These are phyloP conservation scores for Grantiella picta DNA, from an alignment of 2,113 vertebrate genomes.

Conservation along the genomic window DNA sequence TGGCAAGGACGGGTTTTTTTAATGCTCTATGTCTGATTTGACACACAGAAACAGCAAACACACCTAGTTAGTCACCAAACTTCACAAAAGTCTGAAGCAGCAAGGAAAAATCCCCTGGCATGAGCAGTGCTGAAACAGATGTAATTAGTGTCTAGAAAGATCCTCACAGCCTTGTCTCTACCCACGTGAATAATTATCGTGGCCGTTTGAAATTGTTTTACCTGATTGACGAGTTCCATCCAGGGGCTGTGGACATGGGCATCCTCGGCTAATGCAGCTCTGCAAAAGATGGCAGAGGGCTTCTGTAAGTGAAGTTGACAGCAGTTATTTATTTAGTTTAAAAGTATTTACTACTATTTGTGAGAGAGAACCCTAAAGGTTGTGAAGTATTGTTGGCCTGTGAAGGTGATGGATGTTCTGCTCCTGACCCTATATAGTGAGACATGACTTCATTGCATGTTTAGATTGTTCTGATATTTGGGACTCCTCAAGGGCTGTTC, in stretches of 20 bases:
- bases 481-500: conserved; percentile 82
- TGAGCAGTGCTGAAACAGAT: background rate
- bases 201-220: conserved; percentile 29
- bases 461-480: conserved; percentile 86
- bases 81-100: conserved; percentile 20
- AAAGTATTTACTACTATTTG: conserved; percentile 84
- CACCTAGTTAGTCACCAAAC: background rate
- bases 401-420: conserved; percentile 81
- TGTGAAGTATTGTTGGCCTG: conserved; percentile 78
- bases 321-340: conserved; percentile 81
- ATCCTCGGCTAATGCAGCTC: conserved; percentile 51
- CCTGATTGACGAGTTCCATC: conserved; percentile 8
- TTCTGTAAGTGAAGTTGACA: conserved; percentile 78
- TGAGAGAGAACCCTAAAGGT: conserved; percentile 78
- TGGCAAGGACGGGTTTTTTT: background rate
- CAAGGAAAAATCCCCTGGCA: conserved; percentile 24
- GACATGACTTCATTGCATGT: conserved; percentile 87
- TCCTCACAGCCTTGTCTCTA: background rate
- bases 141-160: background rate
- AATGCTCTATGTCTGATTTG: background rate
- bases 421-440: conserved; percentile 81
- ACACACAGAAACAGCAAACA: background rate
- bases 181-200: background rate
- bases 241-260: background rate
- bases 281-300: conserved; percentile 72